Percentiles rank a stretch among this genome's conserved stretches.
phyloP scores from a whole-genome alignment of 2,797 vertebrate species.

The Danio aesculapii region DNA sequence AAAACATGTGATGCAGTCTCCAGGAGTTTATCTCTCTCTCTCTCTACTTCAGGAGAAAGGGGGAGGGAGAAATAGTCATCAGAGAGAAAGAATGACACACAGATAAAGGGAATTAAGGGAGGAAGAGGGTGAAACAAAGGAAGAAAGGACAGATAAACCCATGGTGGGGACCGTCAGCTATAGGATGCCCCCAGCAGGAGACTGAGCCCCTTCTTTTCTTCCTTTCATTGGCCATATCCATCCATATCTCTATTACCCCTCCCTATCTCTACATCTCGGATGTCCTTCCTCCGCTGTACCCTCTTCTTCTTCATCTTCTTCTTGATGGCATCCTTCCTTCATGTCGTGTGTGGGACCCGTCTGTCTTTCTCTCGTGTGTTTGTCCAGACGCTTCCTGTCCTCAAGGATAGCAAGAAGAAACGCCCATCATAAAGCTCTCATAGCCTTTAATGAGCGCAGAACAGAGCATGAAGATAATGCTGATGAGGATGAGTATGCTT shows the following conservation, averaged over 20 bases:
- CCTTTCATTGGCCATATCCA: slow-evolving; percentile 59
- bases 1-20: slow-evolving; percentile 37
- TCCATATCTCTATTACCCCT: slow-evolving; percentile 59
- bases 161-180: slow-evolving; percentile 48
- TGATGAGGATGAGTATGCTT: not conserved
- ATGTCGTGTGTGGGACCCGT: slow-evolving; percentile 18
- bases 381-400: slow-evolving; percentile 31
- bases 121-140: slow-evolving; percentile 63
- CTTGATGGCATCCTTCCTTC: slow-evolving; percentile 19
- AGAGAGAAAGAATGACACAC: slow-evolving; percentile 46
- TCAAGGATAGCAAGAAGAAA: not conserved
- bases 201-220: slow-evolving; percentile 53
- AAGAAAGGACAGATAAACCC: slow-evolving; percentile 63
- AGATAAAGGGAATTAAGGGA: slow-evolving; percentile 64
- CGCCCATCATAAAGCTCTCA: slow-evolving; percentile 35
- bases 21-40: slow-evolving; percentile 31
- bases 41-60: slow-evolving; percentile 32
- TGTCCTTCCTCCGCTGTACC: slow-evolving; percentile 53
- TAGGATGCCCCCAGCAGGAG: slow-evolving; percentile 57
- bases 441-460: slow-evolving; percentile 17
- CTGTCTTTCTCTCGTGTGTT: not conserved
- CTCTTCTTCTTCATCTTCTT: slow-evolving; percentile 35
- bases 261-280: slow-evolving; percentile 54
- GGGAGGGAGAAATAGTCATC: slow-evolving; percentile 54
- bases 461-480: not conserved